phyloP scores from a whole-genome alignment of 2,888 invertebrate species.

The Neelides folsomi region DNA sequence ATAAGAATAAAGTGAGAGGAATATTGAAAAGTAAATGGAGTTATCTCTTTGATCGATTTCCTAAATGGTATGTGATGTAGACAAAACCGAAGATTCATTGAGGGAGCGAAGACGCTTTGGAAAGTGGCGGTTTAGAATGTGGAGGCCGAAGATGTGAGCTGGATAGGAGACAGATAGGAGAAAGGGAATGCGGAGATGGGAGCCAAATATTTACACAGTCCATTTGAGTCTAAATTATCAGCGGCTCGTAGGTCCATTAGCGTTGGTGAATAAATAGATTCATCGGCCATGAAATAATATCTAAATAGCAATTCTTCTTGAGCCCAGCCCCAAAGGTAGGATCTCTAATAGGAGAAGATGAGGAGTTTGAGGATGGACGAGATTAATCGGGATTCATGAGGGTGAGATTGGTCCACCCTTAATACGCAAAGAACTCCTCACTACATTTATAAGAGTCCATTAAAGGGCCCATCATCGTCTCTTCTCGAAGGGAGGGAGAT shows the following conservation, averaged over 20 bases:
- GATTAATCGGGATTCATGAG: constrained; percentile 15
- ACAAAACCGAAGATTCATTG: background rate
- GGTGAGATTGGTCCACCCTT: constrained; percentile 1
- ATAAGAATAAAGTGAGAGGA: too few species aligned
- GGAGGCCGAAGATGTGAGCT: background rate
- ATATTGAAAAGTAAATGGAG: too few species aligned
- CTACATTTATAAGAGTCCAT: constrained; percentile 12
- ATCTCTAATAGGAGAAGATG: background rate
- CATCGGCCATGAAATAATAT: too few species aligned
- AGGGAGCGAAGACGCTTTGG: background rate
- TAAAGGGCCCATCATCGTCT: constrained; percentile 20
- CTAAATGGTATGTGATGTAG: too few species aligned
- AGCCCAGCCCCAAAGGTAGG: background rate
- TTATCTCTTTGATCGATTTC: too few species aligned
- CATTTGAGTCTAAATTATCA: constrained; percentile 7
- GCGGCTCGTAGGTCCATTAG: too few species aligned
- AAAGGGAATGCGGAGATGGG: constrained; percentile 3
- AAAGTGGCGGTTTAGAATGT: background rate
- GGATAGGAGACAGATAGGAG: background rate
- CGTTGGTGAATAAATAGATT: too few species aligned
- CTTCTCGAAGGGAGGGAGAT: constrained; percentile 13
- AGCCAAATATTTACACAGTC: constrained; percentile 19
- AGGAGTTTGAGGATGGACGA: background rate
- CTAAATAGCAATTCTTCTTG: background rate
- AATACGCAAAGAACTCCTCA: constrained; percentile 5